Base-by-base conservation (phyloP, 1,140 invertebrate genomes). In the Periplaneta americana region DNA sequence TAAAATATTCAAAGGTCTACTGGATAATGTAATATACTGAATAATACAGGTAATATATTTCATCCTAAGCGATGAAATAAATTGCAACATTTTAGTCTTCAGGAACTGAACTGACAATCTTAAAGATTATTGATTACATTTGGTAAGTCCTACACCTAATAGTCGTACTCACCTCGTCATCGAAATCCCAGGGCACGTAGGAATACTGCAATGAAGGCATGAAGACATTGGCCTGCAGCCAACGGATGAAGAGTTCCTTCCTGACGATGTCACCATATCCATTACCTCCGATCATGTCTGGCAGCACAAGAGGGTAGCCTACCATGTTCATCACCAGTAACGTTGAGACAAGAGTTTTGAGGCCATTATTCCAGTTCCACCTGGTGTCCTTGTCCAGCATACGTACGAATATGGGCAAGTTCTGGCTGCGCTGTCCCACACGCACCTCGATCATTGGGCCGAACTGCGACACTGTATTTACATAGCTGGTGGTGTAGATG, bases 271-370 rank as follows among this genome's bases (percentile, higher is more conserved):
- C 84, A 18, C 91, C 87, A 85, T 94, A 96, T 0, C 93, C 95
- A 86, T 97, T 97, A 5, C 97, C 97, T 3, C 97, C 97, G 84
- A 99, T 94, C 94, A 98, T 97, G 85, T 98, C 97, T 0, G 96
- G 96, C 3, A 98, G 87, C 9, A 98, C 94, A 84, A 95, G 93
- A 0, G 93, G 91, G 87, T 98, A 98, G 11, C n/a, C n/a, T n/a
- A n/a, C n/a, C n/a, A n/a, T n/a, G n/a, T n/a, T n/a, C n/a, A n/a
- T n/a, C n/a, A n/a, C 97, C 96, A 83, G 94, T 92, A 88, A 86
- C n/a, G 88, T 88, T 9, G 91, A 90, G 76, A 92, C 89, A 8
- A 80, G 11, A 32, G 81, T 80, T 84, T 88, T 85, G 17, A 93
- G 84, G 1, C 92, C 92, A 82, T 90, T 90, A 35, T 89, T 84